Evolutionary conservation across 2,113 vertebrate genomes (phyloP).

Genomic region (Cercocebus atys): DNA sequence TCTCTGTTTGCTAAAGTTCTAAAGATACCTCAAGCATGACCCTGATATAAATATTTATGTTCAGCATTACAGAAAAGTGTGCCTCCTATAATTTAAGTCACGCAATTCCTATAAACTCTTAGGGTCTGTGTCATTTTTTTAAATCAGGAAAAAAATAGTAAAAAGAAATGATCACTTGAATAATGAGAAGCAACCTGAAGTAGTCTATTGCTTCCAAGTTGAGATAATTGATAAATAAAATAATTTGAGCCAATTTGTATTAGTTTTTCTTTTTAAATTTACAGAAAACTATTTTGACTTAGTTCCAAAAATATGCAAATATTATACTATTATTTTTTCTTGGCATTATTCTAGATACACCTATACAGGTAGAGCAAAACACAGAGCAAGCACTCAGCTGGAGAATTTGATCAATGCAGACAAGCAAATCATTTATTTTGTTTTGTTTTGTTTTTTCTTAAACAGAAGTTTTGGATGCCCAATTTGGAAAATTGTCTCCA

Average conservation of each 20-base stretch:
- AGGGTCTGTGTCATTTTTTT: background rate
- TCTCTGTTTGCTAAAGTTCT: background rate
- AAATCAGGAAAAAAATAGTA: background rate
- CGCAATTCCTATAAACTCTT: background rate
- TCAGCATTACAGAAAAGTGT: background rate
- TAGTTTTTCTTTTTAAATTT: background rate
- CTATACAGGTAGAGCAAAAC: background rate
- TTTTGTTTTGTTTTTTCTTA: background rate
- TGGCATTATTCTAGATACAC: background rate
- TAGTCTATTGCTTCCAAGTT: background rate
- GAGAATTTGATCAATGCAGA: background rate
- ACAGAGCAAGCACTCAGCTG: background rate
- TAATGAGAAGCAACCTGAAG: background rate
- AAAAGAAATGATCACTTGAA: background rate
- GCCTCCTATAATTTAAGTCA: background rate
- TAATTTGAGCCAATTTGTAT: background rate
- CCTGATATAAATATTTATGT: background rate
- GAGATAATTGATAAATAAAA: background rate
- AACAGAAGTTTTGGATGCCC: background rate
- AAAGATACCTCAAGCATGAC: background rate
- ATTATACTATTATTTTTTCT: background rate
- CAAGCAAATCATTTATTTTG: background rate
- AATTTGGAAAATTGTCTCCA: background rate
- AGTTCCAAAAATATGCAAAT: background rate
- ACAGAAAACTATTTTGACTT: background rate